These are phyloP conservation scores for Belgica antarctica DNA, from an alignment of 2,888 invertebrate species.

Conservation along the genomic window DNA sequence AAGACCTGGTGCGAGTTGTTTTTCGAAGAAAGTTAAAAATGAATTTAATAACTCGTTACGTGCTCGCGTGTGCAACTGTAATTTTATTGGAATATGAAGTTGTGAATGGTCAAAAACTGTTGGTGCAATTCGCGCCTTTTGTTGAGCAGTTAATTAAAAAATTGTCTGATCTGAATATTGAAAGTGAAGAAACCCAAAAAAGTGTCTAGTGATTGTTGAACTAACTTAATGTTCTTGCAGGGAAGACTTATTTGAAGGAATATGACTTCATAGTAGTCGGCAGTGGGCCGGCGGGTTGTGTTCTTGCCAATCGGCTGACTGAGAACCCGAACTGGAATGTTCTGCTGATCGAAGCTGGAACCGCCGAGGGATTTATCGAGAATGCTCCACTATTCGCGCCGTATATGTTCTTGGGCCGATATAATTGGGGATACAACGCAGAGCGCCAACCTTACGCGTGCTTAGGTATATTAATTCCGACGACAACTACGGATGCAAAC, in stretches of 20 bases:
- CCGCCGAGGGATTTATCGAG: conserved; percentile 52
- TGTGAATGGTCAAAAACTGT: neutral
- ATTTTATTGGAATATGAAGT: neutral
- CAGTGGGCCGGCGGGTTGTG: conserved; percentile 70
- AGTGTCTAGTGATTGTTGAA: neutral
- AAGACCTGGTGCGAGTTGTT: no score
- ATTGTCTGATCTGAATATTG: neutral
- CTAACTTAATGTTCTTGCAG: neutral
- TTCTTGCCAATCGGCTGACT: conserved; percentile 40
- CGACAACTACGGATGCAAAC: no score
- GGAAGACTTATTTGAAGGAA: conserved; percentile 10
- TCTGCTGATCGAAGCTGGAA: conserved; percentile 58
- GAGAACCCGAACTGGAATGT: conserved; percentile 38
- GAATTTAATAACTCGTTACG: neutral
- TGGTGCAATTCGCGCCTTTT: conserved; percentile 19
- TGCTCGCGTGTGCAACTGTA: neutral
- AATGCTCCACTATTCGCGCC: conserved; percentile 49
- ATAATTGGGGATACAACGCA: conserved; percentile 52
- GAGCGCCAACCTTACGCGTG: conserved; percentile 55
- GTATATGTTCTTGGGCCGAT: conserved; percentile 57
- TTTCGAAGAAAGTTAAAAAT: neutral
- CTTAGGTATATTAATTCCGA: conserved; percentile 50
- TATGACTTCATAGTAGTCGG: conserved; percentile 41
- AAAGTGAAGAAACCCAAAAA: conserved; percentile 25
- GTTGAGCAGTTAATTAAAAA: conserved; percentile 18